Conservation (phyloP, 2,113 vertebrate genomes). For the Phalacrocorax pelagicus region DNA sequence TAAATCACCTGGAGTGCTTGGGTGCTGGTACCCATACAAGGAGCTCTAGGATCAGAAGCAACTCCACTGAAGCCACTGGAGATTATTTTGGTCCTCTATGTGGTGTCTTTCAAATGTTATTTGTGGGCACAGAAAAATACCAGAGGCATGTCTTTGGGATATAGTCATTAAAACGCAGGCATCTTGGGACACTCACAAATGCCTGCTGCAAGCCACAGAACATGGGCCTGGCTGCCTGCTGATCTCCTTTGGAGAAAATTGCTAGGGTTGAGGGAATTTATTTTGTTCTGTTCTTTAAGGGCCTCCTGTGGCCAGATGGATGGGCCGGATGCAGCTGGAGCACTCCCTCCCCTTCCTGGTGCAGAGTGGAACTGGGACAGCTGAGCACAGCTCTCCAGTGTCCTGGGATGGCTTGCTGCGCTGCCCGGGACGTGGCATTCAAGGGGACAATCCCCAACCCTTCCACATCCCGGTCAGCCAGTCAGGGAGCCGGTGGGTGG, state of each 20-base stretch:
- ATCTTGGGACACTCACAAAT: not conserved
- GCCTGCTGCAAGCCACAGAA: constrained; percentile 41
- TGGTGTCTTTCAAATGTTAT: not conserved
- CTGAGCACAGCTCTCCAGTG: accelerated
- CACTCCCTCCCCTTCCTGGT: not conserved
- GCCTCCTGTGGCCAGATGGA: not conserved
- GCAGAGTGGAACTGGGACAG: not conserved
- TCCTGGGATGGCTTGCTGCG: not conserved
- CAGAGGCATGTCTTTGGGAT: constrained; percentile 10
- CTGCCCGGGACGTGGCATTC: not conserved
- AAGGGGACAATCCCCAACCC: not conserved
- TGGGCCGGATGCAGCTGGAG: not conserved
- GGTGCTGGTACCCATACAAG: not conserved
- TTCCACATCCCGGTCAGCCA: not conserved
- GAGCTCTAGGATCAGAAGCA: not conserved
- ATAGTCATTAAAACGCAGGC: not conserved
- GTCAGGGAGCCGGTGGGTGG: not conserved
- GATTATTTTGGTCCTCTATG: not conserved
- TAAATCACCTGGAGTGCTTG: not conserved
- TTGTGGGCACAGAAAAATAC: constrained; percentile 7
- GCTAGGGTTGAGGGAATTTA: not conserved
- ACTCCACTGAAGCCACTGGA: not conserved
- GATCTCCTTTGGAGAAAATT: constrained; percentile 11
- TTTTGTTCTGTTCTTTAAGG: constrained; percentile 29
- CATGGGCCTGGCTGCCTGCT: not conserved